Evolutionary conservation across 2,113 vertebrate species (phyloP).

Genomic region (Emydura subglobosa): DNA sequence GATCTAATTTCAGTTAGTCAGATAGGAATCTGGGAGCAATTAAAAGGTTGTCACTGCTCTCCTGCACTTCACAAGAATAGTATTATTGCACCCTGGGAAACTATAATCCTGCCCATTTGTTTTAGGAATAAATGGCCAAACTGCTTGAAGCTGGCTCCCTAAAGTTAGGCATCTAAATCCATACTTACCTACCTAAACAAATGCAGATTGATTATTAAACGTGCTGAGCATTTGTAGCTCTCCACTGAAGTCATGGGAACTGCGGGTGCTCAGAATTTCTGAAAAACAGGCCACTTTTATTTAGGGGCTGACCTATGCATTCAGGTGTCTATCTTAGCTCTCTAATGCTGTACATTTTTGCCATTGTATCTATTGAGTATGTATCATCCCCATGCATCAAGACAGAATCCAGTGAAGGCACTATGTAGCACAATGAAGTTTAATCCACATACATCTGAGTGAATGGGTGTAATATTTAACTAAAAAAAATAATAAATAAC

Average conservation of each 20-base stretch:
- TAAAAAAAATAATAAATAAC: no score
- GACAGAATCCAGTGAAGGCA: no score
- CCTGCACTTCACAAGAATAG: background rate
- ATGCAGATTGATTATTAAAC: background rate
- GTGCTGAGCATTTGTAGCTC: background rate
- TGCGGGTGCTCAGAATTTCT: background rate
- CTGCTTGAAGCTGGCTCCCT: background rate
- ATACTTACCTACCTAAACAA: background rate
- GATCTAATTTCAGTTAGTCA: background rate
- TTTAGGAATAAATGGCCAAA: background rate
- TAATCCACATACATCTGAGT: background rate
- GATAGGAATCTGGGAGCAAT: background rate
- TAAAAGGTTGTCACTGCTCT: background rate
- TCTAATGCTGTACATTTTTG: background rate
- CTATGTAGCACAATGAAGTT: background rate
- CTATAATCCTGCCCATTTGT: background rate
- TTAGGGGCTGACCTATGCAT: background rate
- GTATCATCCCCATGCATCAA: background rate
- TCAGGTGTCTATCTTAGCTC: background rate
- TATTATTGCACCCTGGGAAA: background rate
- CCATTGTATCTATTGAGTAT: background rate
- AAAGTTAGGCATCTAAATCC: background rate
- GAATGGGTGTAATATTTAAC: background rate
- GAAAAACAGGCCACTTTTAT: background rate
- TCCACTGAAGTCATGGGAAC: background rate